Conservation (phyloP, 2,888 invertebrate genomes). For the Melinaea menophilus region DNA sequence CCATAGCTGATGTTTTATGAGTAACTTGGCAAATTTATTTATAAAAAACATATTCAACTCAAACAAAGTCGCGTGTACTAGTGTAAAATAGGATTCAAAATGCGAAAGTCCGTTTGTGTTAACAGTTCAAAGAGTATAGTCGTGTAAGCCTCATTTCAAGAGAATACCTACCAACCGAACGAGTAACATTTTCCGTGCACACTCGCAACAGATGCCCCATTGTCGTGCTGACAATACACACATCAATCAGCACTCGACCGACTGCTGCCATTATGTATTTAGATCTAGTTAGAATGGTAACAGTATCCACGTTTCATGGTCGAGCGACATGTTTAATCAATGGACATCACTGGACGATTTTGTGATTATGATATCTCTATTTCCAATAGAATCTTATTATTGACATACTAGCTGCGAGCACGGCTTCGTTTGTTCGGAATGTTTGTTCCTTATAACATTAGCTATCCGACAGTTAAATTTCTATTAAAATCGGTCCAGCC, state of each 20-base stretch:
- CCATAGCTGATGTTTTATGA: too few relatives aligned
- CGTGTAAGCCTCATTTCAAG: slow-evolving; percentile 38
- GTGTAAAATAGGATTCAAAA: slow-evolving; percentile 4
- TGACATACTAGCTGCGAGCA: background rate
- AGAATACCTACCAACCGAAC: slow-evolving; percentile 31
- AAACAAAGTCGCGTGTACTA: too few relatives aligned
- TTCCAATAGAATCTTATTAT: background rate
- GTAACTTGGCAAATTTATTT: too few relatives aligned
- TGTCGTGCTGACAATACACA: slow-evolving; percentile 51
- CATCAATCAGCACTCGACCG: slow-evolving; percentile 46
- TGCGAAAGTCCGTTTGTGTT: slow-evolving; percentile 36
- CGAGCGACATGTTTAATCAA: background rate
- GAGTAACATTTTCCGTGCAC: slow-evolving; percentile 11
- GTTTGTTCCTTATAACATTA: too few relatives aligned
- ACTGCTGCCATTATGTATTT: slow-evolving; percentile 33
- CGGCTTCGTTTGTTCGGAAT: too few relatives aligned
- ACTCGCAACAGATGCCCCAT: slow-evolving; percentile 44
- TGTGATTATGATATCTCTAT: background rate
- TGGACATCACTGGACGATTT: background rate
- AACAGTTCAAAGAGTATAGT: slow-evolving; percentile 43
- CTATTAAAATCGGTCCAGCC: too few relatives aligned
- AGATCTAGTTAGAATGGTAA: slow-evolving; percentile 8
- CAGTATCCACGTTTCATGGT: background rate
- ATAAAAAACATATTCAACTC: too few relatives aligned
- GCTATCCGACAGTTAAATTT: too few relatives aligned